phyloP scores from a whole-genome alignment of 2,888 invertebrate genomes.

The Beris morrisii region DNA sequence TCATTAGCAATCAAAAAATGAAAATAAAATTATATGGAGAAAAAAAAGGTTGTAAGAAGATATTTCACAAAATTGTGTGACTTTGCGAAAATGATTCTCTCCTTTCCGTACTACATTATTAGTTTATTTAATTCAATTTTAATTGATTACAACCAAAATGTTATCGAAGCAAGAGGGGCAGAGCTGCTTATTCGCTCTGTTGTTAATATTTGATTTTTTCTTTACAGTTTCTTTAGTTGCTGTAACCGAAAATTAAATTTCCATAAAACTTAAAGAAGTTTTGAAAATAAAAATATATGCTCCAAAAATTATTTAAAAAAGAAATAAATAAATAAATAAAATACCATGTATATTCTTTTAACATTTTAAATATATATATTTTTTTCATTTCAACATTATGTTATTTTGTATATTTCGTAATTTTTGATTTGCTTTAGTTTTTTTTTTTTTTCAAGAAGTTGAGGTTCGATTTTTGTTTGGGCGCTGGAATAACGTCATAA shows the following conservation, averaged over 20 bases:
- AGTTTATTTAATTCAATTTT: slow-evolving; percentile 2
- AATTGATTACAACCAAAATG: slow-evolving; percentile 23
- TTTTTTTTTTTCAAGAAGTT: slow-evolving; percentile 56
- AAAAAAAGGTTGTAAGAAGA: slow-evolving; percentile 14
- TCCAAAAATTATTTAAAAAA: slow-evolving; percentile 13
- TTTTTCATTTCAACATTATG: slow-evolving; percentile 29
- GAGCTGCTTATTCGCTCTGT: slow-evolving; percentile 28
- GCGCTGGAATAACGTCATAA: slow-evolving; percentile 55
- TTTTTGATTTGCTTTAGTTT: slow-evolving; percentile 45
- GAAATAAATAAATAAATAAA: slow-evolving; percentile 36
- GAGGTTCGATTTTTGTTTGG: slow-evolving; percentile 60
- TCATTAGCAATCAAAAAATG: too few relatives aligned
- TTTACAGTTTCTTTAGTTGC: slow-evolving; percentile 40
- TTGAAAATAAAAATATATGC: slow-evolving; percentile 13
- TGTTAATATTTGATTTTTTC: slow-evolving; percentile 41
- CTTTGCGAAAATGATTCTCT: too few relatives aligned
- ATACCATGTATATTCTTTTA: slow-evolving; percentile 29
- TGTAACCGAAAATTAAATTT: not conserved
- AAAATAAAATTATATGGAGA: slow-evolving; percentile 4
- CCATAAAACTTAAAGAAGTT: slow-evolving; percentile 12
- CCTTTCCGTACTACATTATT: too few relatives aligned
- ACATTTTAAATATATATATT: slow-evolving; percentile 1
- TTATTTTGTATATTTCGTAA: slow-evolving; percentile 33
- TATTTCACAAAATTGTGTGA: not conserved
- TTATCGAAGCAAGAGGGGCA: slow-evolving; percentile 44